Percentiles rank a stretch among this genome's conserved stretches.
These are phyloP conservation scores for Dione juno DNA, from an alignment of 2,888 invertebrate genomes.

Conservation along the genomic window DNA sequence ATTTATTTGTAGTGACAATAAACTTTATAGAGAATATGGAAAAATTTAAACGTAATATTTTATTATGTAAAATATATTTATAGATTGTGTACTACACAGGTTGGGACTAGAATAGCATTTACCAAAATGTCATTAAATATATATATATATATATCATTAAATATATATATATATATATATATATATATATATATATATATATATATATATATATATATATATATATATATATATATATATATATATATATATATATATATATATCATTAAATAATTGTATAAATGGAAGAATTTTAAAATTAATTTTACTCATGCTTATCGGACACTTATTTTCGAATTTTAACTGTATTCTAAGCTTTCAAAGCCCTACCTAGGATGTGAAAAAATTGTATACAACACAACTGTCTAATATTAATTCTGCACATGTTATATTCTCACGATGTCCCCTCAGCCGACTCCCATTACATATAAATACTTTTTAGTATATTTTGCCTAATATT, in stretches of 20 bases:
- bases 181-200: too few relatives aligned
- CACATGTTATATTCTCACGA: slow-evolving; percentile 31
- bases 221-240: too few relatives aligned
- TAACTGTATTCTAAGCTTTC: neutral
- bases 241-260: too few relatives aligned
- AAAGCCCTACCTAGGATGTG: slow-evolving; percentile 4
- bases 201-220: too few relatives aligned
- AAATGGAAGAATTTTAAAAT: neutral
- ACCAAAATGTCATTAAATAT: slow-evolving; percentile 20
- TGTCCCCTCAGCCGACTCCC: slow-evolving; percentile 43
- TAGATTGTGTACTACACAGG: slow-evolving; percentile 43
- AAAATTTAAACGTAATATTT: too few relatives aligned
- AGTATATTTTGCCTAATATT: slow-evolving; percentile 79
- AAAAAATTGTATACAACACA: slow-evolving; percentile 2
- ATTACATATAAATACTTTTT: slow-evolving; percentile 62
- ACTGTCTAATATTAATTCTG: neutral
- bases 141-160: too few relatives aligned
- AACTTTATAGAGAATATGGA: too few relatives aligned
- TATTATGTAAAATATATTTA: too few relatives aligned
- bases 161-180: too few relatives aligned
- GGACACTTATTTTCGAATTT: neutral
- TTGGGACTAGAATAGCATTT: slow-evolving; percentile 39
- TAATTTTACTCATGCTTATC: neutral
- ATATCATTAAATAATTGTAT: slow-evolving; percentile 25
- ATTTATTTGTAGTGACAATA: too few relatives aligned